Percentiles rank a stretch among this genome's conserved stretches.
phyloP scores from a whole-genome alignment of 1,140 invertebrate genomes.

The Bilobella aurantiaca region DNA sequence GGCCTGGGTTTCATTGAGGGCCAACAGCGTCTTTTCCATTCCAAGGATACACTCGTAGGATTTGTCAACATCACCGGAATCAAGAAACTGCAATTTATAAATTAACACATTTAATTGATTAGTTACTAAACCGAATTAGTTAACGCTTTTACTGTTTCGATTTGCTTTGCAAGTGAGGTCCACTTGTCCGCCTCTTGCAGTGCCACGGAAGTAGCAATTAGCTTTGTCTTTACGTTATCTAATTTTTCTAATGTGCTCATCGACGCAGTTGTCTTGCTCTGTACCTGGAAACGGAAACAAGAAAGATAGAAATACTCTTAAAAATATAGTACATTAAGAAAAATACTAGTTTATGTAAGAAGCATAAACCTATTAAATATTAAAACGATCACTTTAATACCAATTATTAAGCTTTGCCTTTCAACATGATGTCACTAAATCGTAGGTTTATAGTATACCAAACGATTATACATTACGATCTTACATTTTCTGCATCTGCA shows the following conservation, averaged over 20 bases:
- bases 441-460: too few relatives aligned
- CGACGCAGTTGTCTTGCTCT: constrained; percentile 30
- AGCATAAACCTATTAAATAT: too few relatives aligned
- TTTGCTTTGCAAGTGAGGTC: constrained; percentile 31
- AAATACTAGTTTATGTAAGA: too few relatives aligned
- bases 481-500: constrained; percentile 27
- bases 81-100: constrained; percentile 20
- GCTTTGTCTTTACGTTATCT: constrained; percentile 27
- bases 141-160: constrained; percentile 25
- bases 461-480: constrained; percentile 16
- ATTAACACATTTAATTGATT: neutral
- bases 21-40: constrained; percentile 31
- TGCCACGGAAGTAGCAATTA: constrained; percentile 26
- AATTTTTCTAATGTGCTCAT: constrained; percentile 31
- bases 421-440: too few relatives aligned
- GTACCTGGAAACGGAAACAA: constrained; percentile 19
- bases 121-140: neutral
- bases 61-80: constrained; percentile 33
- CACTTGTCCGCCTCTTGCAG: constrained; percentile 35
- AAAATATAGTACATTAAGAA: neutral
- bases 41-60: constrained; percentile 33
- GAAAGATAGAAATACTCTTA: neutral
- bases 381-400: too few relatives aligned
- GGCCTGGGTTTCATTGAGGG: constrained; percentile 20
- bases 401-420: too few relatives aligned